phyloP scores from a whole-genome alignment of 2,888 invertebrate species.

The Spisula subtruncata region DNA sequence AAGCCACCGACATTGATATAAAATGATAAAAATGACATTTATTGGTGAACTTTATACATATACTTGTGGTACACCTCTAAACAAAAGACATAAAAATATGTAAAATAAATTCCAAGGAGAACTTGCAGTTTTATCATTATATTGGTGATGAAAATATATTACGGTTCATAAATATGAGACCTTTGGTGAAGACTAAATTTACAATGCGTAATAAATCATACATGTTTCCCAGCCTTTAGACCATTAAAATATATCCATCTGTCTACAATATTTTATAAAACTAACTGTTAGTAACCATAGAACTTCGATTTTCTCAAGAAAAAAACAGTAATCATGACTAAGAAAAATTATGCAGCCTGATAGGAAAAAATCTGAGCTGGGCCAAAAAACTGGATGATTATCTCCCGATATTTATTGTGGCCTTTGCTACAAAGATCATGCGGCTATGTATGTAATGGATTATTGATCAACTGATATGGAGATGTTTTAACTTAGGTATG shows the following conservation, averaged over 20 bases:
- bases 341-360: not conserved
- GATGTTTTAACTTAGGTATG: constrained; percentile 8
- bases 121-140: not conserved
- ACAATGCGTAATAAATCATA: not conserved
- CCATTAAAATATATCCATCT: not conserved
- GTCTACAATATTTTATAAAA: not conserved
- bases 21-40: no score
- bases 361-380: no score
- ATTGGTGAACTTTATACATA: no score
- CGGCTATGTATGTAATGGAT: not conserved
- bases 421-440: not conserved
- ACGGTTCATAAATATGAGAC: not conserved
- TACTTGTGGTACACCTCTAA: no score
- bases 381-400: not conserved
- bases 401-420: not conserved
- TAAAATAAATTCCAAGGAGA: not conserved
- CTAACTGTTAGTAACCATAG: no score
- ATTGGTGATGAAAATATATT: not conserved
- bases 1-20: no score
- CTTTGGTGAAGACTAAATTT: not conserved
- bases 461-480: constrained; percentile 3
- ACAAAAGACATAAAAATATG: not conserved
- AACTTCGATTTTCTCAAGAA: not conserved
- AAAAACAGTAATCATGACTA: not conserved
- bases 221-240: not conserved